Evolutionary conservation across 2,888 invertebrate genomes (phyloP).

Genomic region (Cryptophagus acutangulus): DNA sequence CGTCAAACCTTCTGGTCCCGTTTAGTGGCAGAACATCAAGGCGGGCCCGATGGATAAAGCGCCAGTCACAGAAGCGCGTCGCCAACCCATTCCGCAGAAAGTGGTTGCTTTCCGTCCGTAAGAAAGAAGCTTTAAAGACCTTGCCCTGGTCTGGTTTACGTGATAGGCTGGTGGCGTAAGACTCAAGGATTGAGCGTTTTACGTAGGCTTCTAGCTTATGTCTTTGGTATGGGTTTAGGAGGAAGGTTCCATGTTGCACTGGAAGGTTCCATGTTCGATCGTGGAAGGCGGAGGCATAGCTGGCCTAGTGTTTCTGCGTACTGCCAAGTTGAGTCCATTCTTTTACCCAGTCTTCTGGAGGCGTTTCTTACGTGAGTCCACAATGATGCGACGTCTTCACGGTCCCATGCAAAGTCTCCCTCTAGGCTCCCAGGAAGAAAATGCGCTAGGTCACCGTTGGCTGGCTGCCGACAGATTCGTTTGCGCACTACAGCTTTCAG

Average conservation of each 20-base stretch:
- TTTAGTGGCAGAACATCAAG: conserved; percentile 36
- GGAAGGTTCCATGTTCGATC: too few species aligned
- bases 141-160: conserved; percentile 32
- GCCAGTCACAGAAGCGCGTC: conserved; percentile 42
- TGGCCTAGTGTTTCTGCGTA: too few species aligned
- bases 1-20: conserved; percentile 17
- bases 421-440: not conserved
- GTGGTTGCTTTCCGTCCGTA: conserved; percentile 26
- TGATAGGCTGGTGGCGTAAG: too few species aligned
- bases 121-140: conserved; percentile 21
- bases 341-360: too few species aligned
- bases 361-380: too few species aligned
- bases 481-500: conserved; percentile 22
- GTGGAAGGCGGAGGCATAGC: too few species aligned
- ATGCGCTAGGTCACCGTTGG: conserved; percentile 25
- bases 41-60: conserved; percentile 40
- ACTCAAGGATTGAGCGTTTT: too few species aligned
- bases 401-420: not conserved
- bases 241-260: too few species aligned
- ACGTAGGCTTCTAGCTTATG: too few species aligned
- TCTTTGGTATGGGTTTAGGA: too few species aligned
- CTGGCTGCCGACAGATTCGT: conserved; percentile 15
- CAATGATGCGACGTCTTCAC: too few species aligned
- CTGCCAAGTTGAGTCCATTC: too few species aligned
- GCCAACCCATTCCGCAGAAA: conserved; percentile 29